Evolutionary conservation across 2,797 vertebrate genomes (phyloP), one percentile per base, ranked within the genome.

Genomic region (Myiothlypis chrysogaster): DNA sequence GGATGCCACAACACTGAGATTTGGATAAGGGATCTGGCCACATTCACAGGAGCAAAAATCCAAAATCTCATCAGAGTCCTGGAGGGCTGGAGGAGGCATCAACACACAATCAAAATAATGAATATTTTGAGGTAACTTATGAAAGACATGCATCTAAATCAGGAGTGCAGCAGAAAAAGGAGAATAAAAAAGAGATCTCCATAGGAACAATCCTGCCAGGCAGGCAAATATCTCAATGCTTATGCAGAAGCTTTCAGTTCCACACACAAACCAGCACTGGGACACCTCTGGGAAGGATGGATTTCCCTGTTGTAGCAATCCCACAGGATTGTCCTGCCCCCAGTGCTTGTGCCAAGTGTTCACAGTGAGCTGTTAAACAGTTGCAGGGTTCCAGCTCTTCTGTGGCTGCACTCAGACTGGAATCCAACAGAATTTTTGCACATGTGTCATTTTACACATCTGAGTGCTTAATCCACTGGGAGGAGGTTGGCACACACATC

Each of bases 301-400:
- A 70, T 63, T 90, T 93, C 80, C 49, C 10, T 9, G 61, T 12
- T 16, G 0, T 34, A n/a, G 34, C 52, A 57, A 19, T 87, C 73
- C 81, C 10, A 1, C 0, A 68, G 71, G 81, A 90, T 50, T 53
- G 68, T 80, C 78, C 28, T 64, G 50, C 52, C 84, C 83, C 21
- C 82, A 81, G 34, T 7, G 22, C 83, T 52, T 19, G 57, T 80
- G 81, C 47, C 8, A 4, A 83, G 75, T 41, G 81, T 39, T 93
- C 79, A 70, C 72, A 86, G 76, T 1, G 8, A 94, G 94, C 70
- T 89, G 78, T 53, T 89, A 49, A 94, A 89, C 57, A 90, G 59
- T 85, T 82, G 60, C 83, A 84, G 84, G 70, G 53, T 44, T 95
- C 87, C 91, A 88, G 75, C 56, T 93, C 78, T 46, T 63, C 39